A percentile compares a stretch with the other conserved stretches of the same genome.
Conservation (phyloP, 2,797 vertebrate species). For the Darevskia mixta region DNA sequence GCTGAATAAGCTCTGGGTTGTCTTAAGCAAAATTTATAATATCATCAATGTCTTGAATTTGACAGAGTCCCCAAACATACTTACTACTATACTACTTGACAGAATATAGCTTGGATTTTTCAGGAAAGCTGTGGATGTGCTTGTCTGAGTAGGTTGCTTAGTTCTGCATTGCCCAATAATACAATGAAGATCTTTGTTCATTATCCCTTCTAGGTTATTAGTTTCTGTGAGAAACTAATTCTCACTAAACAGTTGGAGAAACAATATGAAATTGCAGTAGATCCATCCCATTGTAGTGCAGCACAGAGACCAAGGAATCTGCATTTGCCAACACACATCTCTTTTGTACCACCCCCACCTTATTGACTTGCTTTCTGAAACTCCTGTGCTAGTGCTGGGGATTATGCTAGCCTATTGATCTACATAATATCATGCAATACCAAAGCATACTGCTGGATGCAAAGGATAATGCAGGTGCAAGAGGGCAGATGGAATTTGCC, state of each 20-base stretch:
- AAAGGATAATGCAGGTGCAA: background rate
- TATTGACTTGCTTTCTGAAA: background rate
- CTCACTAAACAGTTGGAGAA: background rate
- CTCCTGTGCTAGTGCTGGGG: background rate
- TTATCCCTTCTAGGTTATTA: background rate
- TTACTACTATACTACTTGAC: background rate
- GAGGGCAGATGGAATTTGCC: background rate
- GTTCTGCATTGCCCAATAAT: background rate
- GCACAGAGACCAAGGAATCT: background rate
- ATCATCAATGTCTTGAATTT: background rate
- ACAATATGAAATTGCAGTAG: background rate
- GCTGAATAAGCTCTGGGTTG: background rate
- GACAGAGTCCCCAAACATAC: background rate
- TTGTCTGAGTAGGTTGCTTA: background rate
- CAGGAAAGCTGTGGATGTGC: background rate
- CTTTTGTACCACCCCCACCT: background rate
- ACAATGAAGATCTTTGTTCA: background rate
- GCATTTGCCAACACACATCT: background rate
- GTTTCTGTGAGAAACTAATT: background rate
- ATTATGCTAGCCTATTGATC: background rate
- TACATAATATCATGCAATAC: background rate
- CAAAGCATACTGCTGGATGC: background rate
- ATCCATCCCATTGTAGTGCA: background rate
- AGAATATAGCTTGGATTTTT: background rate
- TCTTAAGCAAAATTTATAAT: background rate